These are phyloP conservation scores for Argentina silus DNA, from an alignment of 2,797 vertebrate species.

Conservation along the genomic window DNA sequence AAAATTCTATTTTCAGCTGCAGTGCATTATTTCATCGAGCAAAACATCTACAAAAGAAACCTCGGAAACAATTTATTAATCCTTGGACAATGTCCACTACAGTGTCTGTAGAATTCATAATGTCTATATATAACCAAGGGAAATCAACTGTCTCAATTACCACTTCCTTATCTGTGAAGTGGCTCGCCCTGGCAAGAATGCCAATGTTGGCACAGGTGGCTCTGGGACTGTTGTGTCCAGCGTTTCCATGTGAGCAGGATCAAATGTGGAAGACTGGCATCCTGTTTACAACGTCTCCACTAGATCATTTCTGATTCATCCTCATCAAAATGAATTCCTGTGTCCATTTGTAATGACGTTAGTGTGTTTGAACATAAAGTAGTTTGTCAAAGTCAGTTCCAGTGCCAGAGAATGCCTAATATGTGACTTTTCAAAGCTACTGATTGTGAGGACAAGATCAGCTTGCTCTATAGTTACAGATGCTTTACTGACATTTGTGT, in stretches of 20 bases:
- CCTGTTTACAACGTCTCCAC: neutral
- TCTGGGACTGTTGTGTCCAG: neutral
- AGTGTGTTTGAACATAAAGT: neutral
- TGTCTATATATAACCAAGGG: neutral
- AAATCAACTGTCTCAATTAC: neutral
- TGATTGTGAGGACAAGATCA: no score
- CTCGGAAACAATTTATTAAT: no score
- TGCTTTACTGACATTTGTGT: neutral
- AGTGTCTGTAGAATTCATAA: neutral
- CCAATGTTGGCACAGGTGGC: neutral
- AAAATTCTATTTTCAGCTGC: neutral
- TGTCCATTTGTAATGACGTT: neutral
- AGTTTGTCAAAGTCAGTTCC: neutral
- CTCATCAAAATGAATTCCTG: neutral
- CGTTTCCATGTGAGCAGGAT: neutral
- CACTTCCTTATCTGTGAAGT: neutral
- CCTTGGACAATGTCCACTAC: no score
- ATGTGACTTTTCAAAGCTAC: no score
- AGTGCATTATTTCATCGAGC: neutral
- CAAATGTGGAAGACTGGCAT: neutral
- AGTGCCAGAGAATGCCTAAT: neutral
- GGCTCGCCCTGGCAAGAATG: neutral
- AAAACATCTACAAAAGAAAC: neutral
- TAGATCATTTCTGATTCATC: neutral
- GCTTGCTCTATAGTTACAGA: neutral